These are phyloP conservation scores for Theocolax elegans DNA, from an alignment of 1,140 invertebrate genomes.

Conservation along the genomic window DNA sequence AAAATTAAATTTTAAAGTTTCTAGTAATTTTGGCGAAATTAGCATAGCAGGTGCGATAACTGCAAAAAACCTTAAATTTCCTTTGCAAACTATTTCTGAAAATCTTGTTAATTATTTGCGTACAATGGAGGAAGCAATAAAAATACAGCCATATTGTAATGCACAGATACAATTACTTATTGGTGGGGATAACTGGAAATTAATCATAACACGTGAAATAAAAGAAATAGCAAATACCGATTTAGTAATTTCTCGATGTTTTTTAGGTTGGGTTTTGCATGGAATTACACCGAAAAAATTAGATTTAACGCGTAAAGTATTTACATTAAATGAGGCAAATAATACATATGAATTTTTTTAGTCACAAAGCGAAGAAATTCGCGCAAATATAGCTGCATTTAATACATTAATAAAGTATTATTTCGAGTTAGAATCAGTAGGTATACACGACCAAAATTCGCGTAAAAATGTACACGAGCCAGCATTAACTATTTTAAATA, in stretches of 20 bases:
- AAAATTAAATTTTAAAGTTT: background rate
- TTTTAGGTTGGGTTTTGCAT: background rate
- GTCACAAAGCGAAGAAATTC: too few relatives aligned
- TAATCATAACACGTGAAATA: background rate
- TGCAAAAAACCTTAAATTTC: background rate
- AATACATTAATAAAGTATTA: too few relatives aligned
- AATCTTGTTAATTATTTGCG: background rate
- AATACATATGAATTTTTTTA: too few relatives aligned
- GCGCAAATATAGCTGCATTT: too few relatives aligned
- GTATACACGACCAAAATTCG: too few relatives aligned
- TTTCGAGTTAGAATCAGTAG: too few relatives aligned
- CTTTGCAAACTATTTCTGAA: background rate
- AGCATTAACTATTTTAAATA: too few relatives aligned
- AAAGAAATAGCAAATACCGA: background rate
- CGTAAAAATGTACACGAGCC: too few relatives aligned
- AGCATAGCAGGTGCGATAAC: background rate
- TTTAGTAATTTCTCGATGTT: background rate
- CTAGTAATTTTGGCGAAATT: too few relatives aligned
- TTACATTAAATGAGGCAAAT: too few relatives aligned
- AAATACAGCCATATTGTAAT: background rate
- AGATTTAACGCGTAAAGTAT: too few relatives aligned
- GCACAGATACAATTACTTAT: background rate
- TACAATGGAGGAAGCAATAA: background rate
- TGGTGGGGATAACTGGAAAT: background rate
- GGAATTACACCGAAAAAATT: background rate